These are phyloP conservation scores for Chaetoderma sp. DNA, from an alignment of 2,888 invertebrate species.

Conservation along the genomic window DNA sequence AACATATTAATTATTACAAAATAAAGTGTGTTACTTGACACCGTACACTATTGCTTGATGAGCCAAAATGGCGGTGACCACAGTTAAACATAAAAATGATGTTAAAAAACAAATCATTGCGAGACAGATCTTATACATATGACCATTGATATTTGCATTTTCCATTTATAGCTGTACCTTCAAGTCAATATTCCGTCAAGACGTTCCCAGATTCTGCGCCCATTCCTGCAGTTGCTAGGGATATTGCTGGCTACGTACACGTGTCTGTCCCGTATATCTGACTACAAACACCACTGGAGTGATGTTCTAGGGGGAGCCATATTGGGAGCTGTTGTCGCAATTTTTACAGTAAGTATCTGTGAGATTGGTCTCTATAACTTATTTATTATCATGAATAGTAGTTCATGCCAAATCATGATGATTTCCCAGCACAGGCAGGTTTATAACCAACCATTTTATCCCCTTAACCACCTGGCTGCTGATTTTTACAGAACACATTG, in stretches of 20 bases:
- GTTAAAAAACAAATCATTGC: no score
- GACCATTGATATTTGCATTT: background rate
- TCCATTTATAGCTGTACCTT: conserved; percentile 82
- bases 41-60: no score
- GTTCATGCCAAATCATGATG: conserved; percentile 94
- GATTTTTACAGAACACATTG: no score
- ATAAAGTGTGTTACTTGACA: no score
- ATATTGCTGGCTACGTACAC: conserved; percentile 77
- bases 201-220: conserved; percentile 81
- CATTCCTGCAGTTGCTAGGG: conserved; percentile 85
- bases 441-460: conserved; percentile 94
- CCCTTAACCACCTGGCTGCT: conserved; percentile 84
- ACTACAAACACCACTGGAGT: conserved; percentile 99
- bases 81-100: no score
- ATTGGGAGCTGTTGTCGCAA: conserved; percentile 70
- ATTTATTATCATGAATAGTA: conserved; percentile 83
- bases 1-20: no score
- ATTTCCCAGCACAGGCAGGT: conserved; percentile 92
- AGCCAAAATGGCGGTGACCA: no score
- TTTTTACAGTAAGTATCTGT: conserved; percentile 57
- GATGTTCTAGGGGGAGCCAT: conserved; percentile 87
- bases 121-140: no score
- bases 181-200: conserved; percentile 82
- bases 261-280: conserved; percentile 86
- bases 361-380: no score